phyloP scores from a whole-genome alignment of 1,140 invertebrate species.

The Lysiphlebus fabarum region DNA sequence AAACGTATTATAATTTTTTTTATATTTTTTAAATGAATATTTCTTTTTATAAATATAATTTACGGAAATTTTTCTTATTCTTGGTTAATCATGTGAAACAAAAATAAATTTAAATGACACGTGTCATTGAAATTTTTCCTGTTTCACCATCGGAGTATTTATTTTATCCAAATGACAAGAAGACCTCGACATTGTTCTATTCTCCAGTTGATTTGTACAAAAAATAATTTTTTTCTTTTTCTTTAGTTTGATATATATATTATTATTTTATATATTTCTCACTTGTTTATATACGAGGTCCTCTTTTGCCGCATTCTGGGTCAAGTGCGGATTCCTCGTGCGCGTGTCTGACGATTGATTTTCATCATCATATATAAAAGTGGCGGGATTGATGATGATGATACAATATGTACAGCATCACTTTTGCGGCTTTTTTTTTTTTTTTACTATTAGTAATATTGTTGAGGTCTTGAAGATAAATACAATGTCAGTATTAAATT shows the following conservation, averaged over 20 bases:
- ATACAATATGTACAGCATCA: too few relatives aligned
- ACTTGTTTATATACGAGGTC: neutral
- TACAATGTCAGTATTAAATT: too few relatives aligned
- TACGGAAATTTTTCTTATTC: neutral
- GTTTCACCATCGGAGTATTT: conserved; percentile 9
- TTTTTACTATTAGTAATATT: too few relatives aligned
- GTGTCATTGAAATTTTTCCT: conserved; percentile 18
- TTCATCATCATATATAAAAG: conserved; percentile 4
- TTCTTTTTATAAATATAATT: too few relatives aligned
- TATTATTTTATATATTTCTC: neutral
- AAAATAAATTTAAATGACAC: neutral
- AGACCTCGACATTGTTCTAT: neutral
- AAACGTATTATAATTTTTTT: too few relatives aligned
- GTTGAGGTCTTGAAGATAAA: too few relatives aligned
- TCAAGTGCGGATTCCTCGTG: conserved; percentile 9
- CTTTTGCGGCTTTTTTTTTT: too few relatives aligned
- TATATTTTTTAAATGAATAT: too few relatives aligned
- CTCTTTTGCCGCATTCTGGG: conserved; percentile 1
- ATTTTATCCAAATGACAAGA: conserved; percentile 3
- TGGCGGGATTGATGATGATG: neutral
- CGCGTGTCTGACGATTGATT: conserved; percentile 2
- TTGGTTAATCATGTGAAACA: neutral
- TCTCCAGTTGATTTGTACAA: too few relatives aligned
- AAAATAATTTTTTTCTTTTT: neutral
- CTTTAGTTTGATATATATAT: neutral